Conservation (phyloP, 2,113 vertebrate genomes). For the Oryctolagus cuniculus region mOryCun1.1 NC_091438.1:69804001-69804500, state of each 20-base stretch:
- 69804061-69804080: background rate
- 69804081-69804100: background rate
- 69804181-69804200: background rate
- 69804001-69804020: background rate
- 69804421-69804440: constrained; percentile 71
- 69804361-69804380: constrained; percentile 85
- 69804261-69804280: constrained; percentile 82
- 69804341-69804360: constrained; percentile 89
- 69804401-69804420: constrained; percentile 84
- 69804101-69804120: background rate
- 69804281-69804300: constrained; percentile 86
- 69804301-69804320: constrained; percentile 87
- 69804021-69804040: background rate
- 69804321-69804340: constrained; percentile 81
- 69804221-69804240: constrained; percentile 13
- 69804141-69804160: background rate
- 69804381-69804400: constrained; percentile 87
- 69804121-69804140: constrained; percentile 16
- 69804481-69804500: constrained; percentile 82
- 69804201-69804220: background rate
- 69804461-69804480: constrained; percentile 83
- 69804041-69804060: background rate
- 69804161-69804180: background rate
- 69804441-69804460: constrained; percentile 81
- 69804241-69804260: constrained; percentile 31